Percentiles rank a stretch among this genome's conserved stretches.
phyloP scores from a whole-genome alignment of 2,888 invertebrate genomes.

The Omphaloscelis lunosa region DNA sequence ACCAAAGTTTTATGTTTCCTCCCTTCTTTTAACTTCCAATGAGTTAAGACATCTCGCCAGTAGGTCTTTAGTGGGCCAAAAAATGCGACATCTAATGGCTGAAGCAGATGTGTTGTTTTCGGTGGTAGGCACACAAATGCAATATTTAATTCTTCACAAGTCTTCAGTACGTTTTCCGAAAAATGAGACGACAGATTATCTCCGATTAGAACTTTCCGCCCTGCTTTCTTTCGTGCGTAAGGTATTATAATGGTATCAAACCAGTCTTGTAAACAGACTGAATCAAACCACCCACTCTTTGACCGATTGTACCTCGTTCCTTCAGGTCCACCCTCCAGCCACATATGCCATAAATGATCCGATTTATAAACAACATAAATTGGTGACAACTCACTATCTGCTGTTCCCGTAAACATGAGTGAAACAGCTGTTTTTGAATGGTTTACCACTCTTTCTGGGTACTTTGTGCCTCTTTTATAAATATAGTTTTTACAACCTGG shows the following conservation, averaged over 20 bases:
- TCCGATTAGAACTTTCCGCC: slow-evolving; percentile 11
- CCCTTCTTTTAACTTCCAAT: too few species aligned
- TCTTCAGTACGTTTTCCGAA: slow-evolving; percentile 17
- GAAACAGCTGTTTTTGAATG: neutral
- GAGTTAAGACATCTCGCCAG: neutral
- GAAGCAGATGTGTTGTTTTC: slow-evolving; percentile 3
- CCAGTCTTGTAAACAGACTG: slow-evolving; percentile 9
- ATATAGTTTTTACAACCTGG: neutral
- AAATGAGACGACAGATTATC: slow-evolving; percentile 3
- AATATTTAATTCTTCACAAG: slow-evolving; percentile 14
- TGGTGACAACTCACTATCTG: slow-evolving; percentile 12
- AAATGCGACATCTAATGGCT: slow-evolving; percentile 11
- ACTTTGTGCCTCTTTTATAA: neutral
- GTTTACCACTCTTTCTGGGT: slow-evolving; percentile 11
- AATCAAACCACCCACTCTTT: neutral
- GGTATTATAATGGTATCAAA: slow-evolving; percentile 5
- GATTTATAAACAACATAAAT: slow-evolving; percentile 1
- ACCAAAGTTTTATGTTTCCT: too few species aligned
- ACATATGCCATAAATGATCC: slow-evolving; percentile 8
- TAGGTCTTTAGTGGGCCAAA: neutral
- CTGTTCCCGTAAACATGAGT: slow-evolving; percentile 1
- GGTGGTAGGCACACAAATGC: slow-evolving; percentile 7
- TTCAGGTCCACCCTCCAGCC: slow-evolving; percentile 7
- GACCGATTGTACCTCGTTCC: neutral
- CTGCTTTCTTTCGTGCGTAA: neutral